A percentile compares a stretch with the other conserved stretches of the same genome.
These are phyloP conservation scores for Agriopis marginaria DNA, from an alignment of 2,888 invertebrate genomes.

Conservation along the genomic window DNA sequence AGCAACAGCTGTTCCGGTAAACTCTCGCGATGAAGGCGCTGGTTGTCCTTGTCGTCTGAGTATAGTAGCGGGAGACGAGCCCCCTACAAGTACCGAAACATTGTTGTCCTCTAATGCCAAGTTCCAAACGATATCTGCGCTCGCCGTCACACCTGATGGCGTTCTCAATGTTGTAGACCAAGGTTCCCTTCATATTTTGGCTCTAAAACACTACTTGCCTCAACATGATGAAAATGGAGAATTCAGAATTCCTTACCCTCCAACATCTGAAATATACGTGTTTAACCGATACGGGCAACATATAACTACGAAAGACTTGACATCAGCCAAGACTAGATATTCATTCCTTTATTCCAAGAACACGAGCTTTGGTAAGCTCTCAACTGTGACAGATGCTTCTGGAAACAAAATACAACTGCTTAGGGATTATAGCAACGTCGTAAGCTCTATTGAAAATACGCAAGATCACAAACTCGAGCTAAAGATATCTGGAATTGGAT, in stretches of 20 bases:
- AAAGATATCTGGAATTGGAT: conserved; percentile 96
- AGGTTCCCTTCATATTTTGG: conserved; percentile 94
- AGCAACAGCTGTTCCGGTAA: conserved; percentile 80
- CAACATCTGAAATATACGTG: conserved; percentile 96
- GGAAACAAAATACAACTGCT: conserved; percentile 97
- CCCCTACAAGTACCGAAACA: conserved; percentile 93
- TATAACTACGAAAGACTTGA: conserved; percentile 96
- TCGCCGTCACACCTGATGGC: conserved; percentile 98
- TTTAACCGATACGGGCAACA: conserved; percentile 99
- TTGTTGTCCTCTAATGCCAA: conserved; percentile 95
- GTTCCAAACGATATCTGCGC: conserved; percentile 94
- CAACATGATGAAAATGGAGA: conserved; percentile 95
- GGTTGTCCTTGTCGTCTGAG: conserved; percentile 83
- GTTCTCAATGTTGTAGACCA: conserved; percentile 98
- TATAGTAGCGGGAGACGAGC: conserved; percentile 87
- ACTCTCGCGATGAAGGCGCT: conserved; percentile 74
- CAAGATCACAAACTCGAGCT: conserved; percentile 97
- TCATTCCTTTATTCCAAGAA: conserved; percentile 99
- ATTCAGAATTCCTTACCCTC: conserved; percentile 97
- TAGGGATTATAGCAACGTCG: conserved; percentile 96
- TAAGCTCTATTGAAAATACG: conserved; percentile 97
- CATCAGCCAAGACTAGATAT: conserved; percentile 97
- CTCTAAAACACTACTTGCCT: conserved; percentile 94
- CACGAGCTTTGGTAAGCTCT: conserved; percentile 97
- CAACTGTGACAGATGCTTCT: conserved; percentile 97